Evolutionary conservation across 2,113 vertebrate species (phyloP).

Genomic region (Epinephelus lanceolatus): DNA sequence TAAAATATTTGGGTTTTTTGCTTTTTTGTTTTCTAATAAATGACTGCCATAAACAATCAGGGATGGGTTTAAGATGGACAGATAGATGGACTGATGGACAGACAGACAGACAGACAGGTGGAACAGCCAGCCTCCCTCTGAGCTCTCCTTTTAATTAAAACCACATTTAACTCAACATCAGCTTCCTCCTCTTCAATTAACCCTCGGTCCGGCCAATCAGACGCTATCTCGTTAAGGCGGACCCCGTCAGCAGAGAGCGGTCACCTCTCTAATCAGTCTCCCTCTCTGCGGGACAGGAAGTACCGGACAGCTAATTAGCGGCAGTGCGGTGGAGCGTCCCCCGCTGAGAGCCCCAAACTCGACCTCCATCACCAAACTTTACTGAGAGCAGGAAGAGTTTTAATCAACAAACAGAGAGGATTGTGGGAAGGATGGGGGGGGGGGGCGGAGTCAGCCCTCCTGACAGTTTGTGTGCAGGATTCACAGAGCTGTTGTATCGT

Average conservation of each 20-base stretch:
- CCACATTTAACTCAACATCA: slow-evolving; percentile 1
- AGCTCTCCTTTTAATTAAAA: slow-evolving; percentile 68
- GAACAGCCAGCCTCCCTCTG: neutral
- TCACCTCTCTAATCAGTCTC: slow-evolving; percentile 66
- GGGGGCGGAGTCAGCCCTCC: neutral
- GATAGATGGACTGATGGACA: too few relatives aligned
- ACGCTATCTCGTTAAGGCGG: slow-evolving; percentile 61
- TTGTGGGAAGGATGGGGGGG: slow-evolving; percentile 13
- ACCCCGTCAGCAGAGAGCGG: slow-evolving; percentile 4
- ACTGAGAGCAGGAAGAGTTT: slow-evolving; percentile 11
- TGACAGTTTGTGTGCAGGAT: neutral
- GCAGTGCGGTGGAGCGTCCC: neutral
- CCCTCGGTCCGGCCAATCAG: slow-evolving; percentile 69
- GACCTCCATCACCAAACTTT: slow-evolving; percentile 57
- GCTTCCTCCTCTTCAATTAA: slow-evolving; percentile 65
- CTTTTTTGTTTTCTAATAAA: too few relatives aligned
- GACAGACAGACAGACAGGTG: neutral
- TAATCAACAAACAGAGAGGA: slow-evolving; percentile 3
- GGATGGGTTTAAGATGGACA: neutral
- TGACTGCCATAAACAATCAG: too few relatives aligned
- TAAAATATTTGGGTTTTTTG: too few relatives aligned
- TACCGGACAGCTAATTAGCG: slow-evolving; percentile 62
- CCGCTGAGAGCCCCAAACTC: slow-evolving; percentile 4
- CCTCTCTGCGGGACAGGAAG: slow-evolving; percentile 57
- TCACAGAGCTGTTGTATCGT: neutral